These are phyloP conservation scores for Rhopilema esculentum DNA, from an alignment of 30 jellyfish, hydroid and myxozoan species.

Conservation along the genomic window DNA sequence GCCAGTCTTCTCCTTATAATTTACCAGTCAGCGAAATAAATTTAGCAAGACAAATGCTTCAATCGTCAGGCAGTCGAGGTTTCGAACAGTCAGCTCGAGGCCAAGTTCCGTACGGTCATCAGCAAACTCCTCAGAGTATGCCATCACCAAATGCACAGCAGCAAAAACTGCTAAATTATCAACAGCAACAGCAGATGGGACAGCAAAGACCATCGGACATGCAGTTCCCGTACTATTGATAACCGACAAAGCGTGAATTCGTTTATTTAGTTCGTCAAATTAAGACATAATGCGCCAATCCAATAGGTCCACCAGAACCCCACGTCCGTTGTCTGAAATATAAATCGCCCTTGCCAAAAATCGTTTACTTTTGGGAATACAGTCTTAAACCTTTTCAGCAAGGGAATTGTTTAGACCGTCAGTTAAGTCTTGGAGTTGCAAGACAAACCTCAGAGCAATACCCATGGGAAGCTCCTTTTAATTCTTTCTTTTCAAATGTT, in stretches of 20 bases:
- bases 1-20: slow-evolving; percentile 66
- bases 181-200: slow-evolving; percentile 54
- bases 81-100: slow-evolving; percentile 64
- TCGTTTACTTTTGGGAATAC: too few relatives aligned
- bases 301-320: background rate
- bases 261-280: background rate
- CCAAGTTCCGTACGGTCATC: slow-evolving; percentile 39
- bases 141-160: slow-evolving; percentile 56
- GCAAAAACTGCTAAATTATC: slow-evolving; percentile 8
- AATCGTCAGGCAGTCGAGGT: slow-evolving; percentile 51
- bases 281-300: background rate
- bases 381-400: too few relatives aligned
- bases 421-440: too few relatives aligned
- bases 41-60: slow-evolving; percentile 68
- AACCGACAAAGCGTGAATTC: background rate
- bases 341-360: background rate
- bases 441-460: too few relatives aligned
- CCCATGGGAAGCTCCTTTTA: too few relatives aligned
- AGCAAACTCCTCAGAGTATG: slow-evolving; percentile 45
- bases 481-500: too few relatives aligned
- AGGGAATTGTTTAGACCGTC: too few relatives aligned
- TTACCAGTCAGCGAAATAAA: slow-evolving; percentile 70
- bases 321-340: background rate
- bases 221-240: slow-evolving; percentile 58
- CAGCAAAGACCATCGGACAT: slow-evolving; percentile 67